phyloP scores from a whole-genome alignment of 1,140 invertebrate genomes.

The Pseudomyrmex cubaensis region DNA sequence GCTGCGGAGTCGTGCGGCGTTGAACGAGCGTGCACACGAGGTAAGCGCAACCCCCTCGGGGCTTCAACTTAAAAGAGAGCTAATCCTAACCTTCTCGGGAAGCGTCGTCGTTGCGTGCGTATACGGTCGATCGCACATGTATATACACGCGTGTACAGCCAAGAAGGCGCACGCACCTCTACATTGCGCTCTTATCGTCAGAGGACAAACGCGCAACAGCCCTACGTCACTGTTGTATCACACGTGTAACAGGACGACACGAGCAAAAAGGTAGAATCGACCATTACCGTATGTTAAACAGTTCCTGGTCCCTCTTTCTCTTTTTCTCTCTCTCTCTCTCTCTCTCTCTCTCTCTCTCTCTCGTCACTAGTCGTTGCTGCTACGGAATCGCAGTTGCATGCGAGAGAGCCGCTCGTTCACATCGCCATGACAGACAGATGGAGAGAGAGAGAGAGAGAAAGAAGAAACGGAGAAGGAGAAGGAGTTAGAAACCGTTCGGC shows the following conservation, averaged over 20 bases:
- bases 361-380: constrained; percentile 32
- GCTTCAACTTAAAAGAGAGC: constrained; percentile 53
- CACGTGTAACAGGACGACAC: constrained; percentile 42
- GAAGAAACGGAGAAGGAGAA: background rate
- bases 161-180: constrained; percentile 46
- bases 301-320: constrained; percentile 47
- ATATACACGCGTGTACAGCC: background rate
- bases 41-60: constrained; percentile 45
- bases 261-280: constrained; percentile 52
- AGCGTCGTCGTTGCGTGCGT: constrained; percentile 50
- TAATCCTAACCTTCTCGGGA: constrained; percentile 58
- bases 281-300: constrained; percentile 70
- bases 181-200: constrained; percentile 46
- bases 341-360: background rate
- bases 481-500: constrained; percentile 14
- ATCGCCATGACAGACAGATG: background rate
- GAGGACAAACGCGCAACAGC: constrained; percentile 50
- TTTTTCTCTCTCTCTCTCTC: background rate
- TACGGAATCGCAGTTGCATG: constrained; percentile 39
- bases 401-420: background rate
- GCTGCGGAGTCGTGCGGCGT: constrained; percentile 45
- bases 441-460: background rate
- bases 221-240: constrained; percentile 52
- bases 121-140: background rate
- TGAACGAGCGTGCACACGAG: constrained; percentile 25